Conservation (phyloP, 2,888 invertebrate species). For the Augochlorella aurata region DNA sequence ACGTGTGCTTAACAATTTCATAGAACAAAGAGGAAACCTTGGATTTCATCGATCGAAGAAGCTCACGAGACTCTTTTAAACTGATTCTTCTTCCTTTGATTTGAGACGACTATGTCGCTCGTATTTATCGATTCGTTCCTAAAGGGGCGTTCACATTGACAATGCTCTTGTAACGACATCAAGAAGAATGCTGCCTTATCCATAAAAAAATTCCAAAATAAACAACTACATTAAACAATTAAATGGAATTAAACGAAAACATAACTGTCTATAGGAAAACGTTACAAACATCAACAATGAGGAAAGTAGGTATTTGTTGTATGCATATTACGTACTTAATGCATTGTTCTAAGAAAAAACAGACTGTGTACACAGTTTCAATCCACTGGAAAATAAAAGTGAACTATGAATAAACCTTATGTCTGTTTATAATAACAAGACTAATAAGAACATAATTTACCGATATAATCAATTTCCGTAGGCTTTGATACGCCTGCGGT, state of each 20-base stretch:
- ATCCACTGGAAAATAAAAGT: background rate
- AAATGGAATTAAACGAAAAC: too few species aligned
- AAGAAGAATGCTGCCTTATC: background rate
- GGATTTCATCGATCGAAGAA: constrained; percentile 46
- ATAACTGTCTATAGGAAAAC: too few species aligned
- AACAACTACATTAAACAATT: too few species aligned
- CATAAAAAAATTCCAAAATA: background rate
- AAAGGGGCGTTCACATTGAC: constrained; percentile 57
- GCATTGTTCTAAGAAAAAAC: too few species aligned
- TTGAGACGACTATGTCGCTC: constrained; percentile 31
- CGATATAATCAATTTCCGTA: background rate
- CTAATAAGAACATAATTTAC: background rate
- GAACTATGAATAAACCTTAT: background rate
- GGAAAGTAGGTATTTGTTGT: too few species aligned
- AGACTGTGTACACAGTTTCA: too few species aligned
- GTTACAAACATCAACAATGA: too few species aligned
- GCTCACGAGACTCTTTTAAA: constrained; percentile 35
- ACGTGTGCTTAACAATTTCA: background rate
- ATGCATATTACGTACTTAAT: too few species aligned
- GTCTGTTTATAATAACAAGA: background rate
- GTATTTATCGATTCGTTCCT: constrained; percentile 61
- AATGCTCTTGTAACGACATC: background rate
- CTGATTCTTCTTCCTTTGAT: constrained; percentile 41
- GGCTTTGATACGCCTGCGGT: background rate
- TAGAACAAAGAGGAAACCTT: constrained; percentile 16